Evolutionary conservation across 2,113 vertebrate genomes (phyloP), one percentile per base, ranked within the genome.

Genomic region (Lophotis ruficrista): DNA sequence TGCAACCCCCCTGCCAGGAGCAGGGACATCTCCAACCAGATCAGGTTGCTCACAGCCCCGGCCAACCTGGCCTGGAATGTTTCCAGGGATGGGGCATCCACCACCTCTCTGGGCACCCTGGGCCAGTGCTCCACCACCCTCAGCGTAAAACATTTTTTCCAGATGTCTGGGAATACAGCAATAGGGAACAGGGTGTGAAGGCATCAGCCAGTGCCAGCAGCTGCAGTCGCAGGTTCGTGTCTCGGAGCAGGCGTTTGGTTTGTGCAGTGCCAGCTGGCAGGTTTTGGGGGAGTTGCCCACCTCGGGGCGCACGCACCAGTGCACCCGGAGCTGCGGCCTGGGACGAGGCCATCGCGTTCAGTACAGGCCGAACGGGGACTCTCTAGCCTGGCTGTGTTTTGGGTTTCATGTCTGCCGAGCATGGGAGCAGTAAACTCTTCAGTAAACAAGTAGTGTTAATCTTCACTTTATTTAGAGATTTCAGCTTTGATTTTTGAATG

Each of bases 281-380:
- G 50, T 13, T 45, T 20, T 0, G 6, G 47, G 58, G n/a, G 23
- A 22, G 25, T 24, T 1, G 15, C 38, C 20, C 2, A 1, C 14
- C 53, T 15, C 28, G 1, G 51, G 37, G 21, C 35, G 21, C 53
- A 33, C 64, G 56, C 76, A 37, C 69, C 12, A 4, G 72, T 3
- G 0, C 3, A 2, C 30, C 30, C 0, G 0, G 17, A 43, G 30
- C 90, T 83, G 27, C 4, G 0, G 30, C 37, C 2, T 38, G 27
- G 48, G 54, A 14, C 28, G 20, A 6, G 20, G 43, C 4, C 2
- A 4, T 22, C 0, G 1, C 0, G 0, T 12, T 31, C 53, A 2
- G 4, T 4, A 21, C 16, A 4, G 6, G 19, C n/a, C 6, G 12
- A 31, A 11, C 0, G 0, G 28, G 20, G 4, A 4, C 64, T 14